Evolutionary conservation across 1,140 invertebrate species (phyloP).

Genomic region (Pogonognathellus flavescens): DNA sequence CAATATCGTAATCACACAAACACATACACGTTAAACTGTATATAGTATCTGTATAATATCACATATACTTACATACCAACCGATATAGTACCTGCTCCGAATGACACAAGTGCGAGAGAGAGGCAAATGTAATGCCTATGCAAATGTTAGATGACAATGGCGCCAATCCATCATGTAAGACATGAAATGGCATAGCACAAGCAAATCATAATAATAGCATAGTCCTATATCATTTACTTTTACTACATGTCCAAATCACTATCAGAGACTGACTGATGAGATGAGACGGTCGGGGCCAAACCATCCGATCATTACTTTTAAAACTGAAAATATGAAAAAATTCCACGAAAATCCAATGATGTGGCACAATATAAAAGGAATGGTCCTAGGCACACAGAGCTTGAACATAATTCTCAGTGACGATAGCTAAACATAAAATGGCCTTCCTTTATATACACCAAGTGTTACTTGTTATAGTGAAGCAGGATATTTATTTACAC

Average conservation of each 20-base stretch:
- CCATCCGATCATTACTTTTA: slow-evolving; percentile 35
- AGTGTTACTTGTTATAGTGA: too few relatives aligned
- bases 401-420: too few relatives aligned
- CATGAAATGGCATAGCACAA: background rate
- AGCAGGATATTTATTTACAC: too few relatives aligned
- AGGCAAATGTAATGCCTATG: slow-evolving; percentile 28
- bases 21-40: background rate
- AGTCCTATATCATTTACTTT: slow-evolving; percentile 20
- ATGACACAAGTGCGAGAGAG: background rate
- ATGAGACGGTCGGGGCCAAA: slow-evolving; percentile 41
- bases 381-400: slow-evolving; percentile 20
- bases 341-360: background rate
- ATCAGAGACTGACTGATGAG: slow-evolving; percentile 41
- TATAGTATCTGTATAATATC: too few relatives aligned
- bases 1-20: background rate
- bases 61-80: too few relatives aligned
- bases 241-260: slow-evolving; percentile 13
- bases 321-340: background rate
- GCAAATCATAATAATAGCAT: too few relatives aligned
- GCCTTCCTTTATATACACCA: too few relatives aligned
- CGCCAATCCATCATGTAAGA: slow-evolving; percentile 40
- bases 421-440: too few relatives aligned
- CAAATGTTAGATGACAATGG: slow-evolving; percentile 41
- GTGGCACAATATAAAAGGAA: slow-evolving; percentile 23
- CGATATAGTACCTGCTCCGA: too few relatives aligned